phyloP scores from a whole-genome alignment of 2,797 vertebrate genomes.

The Chloroceryle inda region DNA sequence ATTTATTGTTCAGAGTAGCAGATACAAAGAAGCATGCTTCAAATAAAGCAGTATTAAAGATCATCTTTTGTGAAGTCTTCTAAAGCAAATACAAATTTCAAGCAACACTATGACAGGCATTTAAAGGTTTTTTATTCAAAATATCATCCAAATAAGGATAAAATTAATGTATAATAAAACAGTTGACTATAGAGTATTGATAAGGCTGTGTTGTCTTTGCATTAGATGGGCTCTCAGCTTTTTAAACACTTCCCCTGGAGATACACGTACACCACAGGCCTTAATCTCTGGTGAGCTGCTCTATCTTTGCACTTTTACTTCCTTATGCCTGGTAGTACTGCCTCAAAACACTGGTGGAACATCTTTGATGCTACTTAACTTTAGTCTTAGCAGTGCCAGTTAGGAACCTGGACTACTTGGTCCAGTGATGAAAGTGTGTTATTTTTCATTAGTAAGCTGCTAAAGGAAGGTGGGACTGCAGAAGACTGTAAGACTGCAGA shows the following conservation, averaged over 20 bases:
- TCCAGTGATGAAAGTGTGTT: not conserved
- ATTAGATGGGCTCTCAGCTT: not conserved
- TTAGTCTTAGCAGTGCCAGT: not conserved
- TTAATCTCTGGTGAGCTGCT: not conserved
- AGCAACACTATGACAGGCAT: not conserved
- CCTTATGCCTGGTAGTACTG: not conserved
- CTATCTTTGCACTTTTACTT: not conserved
- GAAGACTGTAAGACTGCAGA: not conserved
- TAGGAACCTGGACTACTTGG: not conserved
- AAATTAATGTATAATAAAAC: not conserved
- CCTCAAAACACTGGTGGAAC: not conserved
- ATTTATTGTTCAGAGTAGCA: not conserved
- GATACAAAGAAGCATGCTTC: not conserved
- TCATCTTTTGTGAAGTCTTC: not conserved
- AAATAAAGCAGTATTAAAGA: constrained; percentile 47
- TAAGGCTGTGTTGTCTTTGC: not conserved
- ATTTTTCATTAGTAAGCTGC: not conserved
- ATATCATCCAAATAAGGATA: not conserved
- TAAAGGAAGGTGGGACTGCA: not conserved
- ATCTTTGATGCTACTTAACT: not conserved
- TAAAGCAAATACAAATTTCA: not conserved
- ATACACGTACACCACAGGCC: not conserved
- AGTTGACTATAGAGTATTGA: not conserved
- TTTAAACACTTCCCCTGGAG: not conserved
- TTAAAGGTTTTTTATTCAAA: constrained; percentile 28